These are phyloP conservation scores for Amblyopsis hoosieri DNA, from an alignment of 2,797 vertebrate species.

Conservation along the genomic window DNA sequence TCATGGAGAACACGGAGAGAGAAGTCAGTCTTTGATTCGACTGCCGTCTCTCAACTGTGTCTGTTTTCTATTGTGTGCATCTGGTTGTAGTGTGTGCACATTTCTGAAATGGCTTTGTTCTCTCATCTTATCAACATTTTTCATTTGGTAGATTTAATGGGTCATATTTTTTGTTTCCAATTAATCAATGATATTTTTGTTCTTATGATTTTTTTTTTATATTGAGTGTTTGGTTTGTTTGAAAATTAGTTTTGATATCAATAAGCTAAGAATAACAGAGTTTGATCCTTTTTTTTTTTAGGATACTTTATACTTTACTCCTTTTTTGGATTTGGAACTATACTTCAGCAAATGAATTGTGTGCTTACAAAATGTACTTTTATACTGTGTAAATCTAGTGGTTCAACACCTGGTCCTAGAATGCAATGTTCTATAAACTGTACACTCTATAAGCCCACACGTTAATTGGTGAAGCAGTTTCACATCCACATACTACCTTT, in stretches of 20 bases:
- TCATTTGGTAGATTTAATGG: constrained; percentile 69
- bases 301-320: constrained; percentile 76
- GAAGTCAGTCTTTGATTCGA: constrained; percentile 33
- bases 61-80: constrained; percentile 91
- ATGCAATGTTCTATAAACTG: not conserved
- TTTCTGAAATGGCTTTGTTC: constrained; percentile 79
- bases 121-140: constrained; percentile 70
- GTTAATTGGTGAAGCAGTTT: constrained; percentile 87
- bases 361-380: constrained; percentile 30
- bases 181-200: constrained; percentile 61
- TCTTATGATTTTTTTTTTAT: constrained; percentile 71
- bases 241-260: constrained; percentile 46
- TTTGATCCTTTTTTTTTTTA: constrained; percentile 61
- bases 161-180: constrained; percentile 57
- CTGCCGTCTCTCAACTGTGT: constrained; percentile 83
- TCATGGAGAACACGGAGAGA: constrained; percentile 59
- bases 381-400: not conserved
- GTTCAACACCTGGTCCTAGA: not conserved
- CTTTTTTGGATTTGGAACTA: constrained; percentile 83
- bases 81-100: constrained; percentile 90
- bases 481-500: constrained; percentile 75
- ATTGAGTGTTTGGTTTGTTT: constrained; percentile 47
- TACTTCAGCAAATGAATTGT: constrained; percentile 80
- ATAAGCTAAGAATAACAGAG: constrained; percentile 53
- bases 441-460: constrained; percentile 62